phyloP scores from a whole-genome alignment of 2,888 invertebrate genomes.

The Eupeodes luniger region DNA sequence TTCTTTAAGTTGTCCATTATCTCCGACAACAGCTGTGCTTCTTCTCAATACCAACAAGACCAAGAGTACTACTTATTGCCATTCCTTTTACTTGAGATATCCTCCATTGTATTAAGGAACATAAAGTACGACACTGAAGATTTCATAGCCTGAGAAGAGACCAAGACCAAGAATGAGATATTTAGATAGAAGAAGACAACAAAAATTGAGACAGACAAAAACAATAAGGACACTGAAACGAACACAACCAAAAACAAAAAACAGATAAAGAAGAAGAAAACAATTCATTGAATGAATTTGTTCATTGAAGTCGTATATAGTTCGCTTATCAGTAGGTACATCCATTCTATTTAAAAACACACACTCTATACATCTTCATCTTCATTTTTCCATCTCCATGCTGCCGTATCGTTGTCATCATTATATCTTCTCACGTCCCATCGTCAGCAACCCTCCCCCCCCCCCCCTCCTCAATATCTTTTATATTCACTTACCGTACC shows the following conservation, averaged over 20 bases:
- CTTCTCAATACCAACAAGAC: conserved; percentile 2
- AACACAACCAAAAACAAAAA: no score
- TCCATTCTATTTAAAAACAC: conserved; percentile 15
- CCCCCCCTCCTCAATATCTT: not conserved
- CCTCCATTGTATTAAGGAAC: conserved; percentile 50
- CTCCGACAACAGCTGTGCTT: conserved; percentile 34
- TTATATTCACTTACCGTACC: conserved; percentile 44
- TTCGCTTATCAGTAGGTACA: conserved; percentile 17
- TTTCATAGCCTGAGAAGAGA: conserved; percentile 17
- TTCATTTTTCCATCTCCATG: not conserved
- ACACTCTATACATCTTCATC: not conserved
- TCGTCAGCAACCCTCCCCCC: not conserved
- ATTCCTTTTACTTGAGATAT: conserved; percentile 29
- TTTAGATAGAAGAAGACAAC: no score
- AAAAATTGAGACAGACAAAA: not conserved
- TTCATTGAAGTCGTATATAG: conserved; percentile 5
- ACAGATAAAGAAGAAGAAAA: not conserved
- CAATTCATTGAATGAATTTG: conserved; percentile 25
- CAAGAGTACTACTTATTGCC: conserved; percentile 22
- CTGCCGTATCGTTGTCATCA: conserved; percentile 22
- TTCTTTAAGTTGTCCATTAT: conserved; percentile 45
- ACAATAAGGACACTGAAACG: conserved; percentile 11
- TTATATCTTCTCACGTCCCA: conserved; percentile 40
- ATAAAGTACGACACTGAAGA: conserved; percentile 43
- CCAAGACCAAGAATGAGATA: not conserved